Conservation (phyloP, 1,140 invertebrate species). For the Drosophila pachea region DNA sequence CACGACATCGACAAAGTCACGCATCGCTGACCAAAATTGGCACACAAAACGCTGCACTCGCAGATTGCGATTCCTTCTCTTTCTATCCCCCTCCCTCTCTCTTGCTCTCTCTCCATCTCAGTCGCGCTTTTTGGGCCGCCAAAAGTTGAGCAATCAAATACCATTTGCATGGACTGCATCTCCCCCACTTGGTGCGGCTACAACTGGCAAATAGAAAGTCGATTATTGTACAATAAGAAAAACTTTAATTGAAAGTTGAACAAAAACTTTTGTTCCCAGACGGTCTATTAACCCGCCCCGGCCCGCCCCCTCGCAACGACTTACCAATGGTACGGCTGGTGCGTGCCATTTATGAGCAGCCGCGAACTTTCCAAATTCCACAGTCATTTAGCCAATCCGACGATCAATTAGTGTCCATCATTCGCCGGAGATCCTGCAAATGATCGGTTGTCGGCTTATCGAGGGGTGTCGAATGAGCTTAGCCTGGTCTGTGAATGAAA, state of each 20-base stretch:
- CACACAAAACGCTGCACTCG: conserved; percentile 35
- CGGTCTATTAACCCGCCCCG: not conserved
- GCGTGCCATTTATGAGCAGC: conserved; percentile 8
- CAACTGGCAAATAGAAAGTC: conserved; percentile 66
- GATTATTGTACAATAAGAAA: conserved; percentile 50
- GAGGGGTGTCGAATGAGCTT: conserved; percentile 1
- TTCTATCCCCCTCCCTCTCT: conserved; percentile 6
- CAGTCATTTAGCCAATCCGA: conserved; percentile 15
- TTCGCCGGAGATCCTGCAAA: conserved; percentile 6
- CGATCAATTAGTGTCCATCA: conserved; percentile 46
- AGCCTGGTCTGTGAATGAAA: not conserved
- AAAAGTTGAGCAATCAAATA: conserved; percentile 67
- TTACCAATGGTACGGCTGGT: too few relatives aligned
- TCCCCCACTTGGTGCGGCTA: conserved; percentile 1
- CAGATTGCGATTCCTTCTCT: conserved; percentile 24
- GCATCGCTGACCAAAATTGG: conserved; percentile 77
- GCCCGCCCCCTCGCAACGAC: not conserved
- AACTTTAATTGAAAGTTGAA: conserved; percentile 68
- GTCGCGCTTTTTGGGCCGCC: conserved; percentile 36
- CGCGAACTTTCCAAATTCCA: conserved; percentile 19
- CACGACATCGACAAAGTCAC: conserved; percentile 75
- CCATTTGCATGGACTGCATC: conserved; percentile 48
- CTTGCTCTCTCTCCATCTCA: conserved; percentile 38
- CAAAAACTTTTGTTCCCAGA: conserved; percentile 31
- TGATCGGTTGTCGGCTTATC: conserved; percentile 3